Evolutionary conservation across 1,140 invertebrate genomes (phyloP), one percentile per base, ranked within the genome.

Genomic region (Melitaea cinxia): DNA sequence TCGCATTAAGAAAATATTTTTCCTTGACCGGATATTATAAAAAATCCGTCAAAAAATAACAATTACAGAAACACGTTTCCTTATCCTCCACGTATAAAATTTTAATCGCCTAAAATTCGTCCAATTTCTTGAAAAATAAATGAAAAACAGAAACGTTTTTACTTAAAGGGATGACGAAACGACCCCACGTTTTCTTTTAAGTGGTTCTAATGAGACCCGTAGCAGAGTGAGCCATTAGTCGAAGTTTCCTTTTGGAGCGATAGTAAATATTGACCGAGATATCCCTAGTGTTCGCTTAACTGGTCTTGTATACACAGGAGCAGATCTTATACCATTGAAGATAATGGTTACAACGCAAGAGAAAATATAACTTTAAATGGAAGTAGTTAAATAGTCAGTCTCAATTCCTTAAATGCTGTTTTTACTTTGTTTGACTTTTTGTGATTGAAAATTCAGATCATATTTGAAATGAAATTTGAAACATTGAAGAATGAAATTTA

Each of bases 221-320:
- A 15, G 23, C 39, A 42, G 15, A 39, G 42, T 42, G 55, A 45
- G 23, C 55, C 55, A 58, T 58, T 58, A 58, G 55, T 45, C 55
- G 55, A 17, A 39, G 39, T 58, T 58, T 58, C 55, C 55, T 47
- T 58, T 58, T 28, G 37, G 45, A 58, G 55, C 55, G 21, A 39
- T 28, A 12, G 24, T 28, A 58, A 58, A 58, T 58, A 58, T 58
- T 58, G 37, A 42, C 55, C 21, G 42, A 58, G 39, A 45, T 58
- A 58, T 58, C 55, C 55, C 39, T 17, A 17, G 37, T 45, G 39
- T n/a, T 37, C 35, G n/a, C 35, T 37, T 37, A 14, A 37, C n/a
- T n/a, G 35, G 35, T 14, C 35, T 12, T 37, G 35, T 37, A 37
- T n/a, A 37, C 4, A 37, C 35, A 37, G 35, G 35, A 37, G 35